Conservation (phyloP, 2,113 vertebrate genomes). For the Misgurnus mizolepis region DNA sequence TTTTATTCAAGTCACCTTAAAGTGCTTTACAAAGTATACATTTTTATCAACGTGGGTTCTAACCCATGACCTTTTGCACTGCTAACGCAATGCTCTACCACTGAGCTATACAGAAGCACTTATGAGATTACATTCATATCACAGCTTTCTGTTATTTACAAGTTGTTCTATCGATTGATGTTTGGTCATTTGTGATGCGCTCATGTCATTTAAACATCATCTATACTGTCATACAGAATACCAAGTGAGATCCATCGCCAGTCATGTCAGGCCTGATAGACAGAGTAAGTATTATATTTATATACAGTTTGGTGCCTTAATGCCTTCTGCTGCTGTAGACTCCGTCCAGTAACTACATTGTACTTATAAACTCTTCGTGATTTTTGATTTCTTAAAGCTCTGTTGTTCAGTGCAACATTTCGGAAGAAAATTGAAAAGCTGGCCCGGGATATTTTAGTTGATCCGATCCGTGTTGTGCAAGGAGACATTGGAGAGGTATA, state of each 20-base stretch:
- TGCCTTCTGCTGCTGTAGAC: not conserved
- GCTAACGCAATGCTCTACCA: too few relatives aligned
- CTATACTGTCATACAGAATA: conserved; percentile 79
- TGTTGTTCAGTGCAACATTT: conserved; percentile 97
- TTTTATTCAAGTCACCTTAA: too few relatives aligned
- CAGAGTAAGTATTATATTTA: conserved; percentile 84
- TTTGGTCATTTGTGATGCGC: not conserved
- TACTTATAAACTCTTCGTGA: not conserved
- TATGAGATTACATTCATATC: too few relatives aligned
- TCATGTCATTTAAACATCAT: not conserved
- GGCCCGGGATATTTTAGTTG: conserved; percentile 92
- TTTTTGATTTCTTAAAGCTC: conserved; percentile 73
- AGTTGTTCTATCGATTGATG: too few relatives aligned
- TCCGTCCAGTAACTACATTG: not conserved
- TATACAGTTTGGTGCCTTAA: not conserved
- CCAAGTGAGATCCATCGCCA: conserved; percentile 94
- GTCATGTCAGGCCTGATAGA: conserved; percentile 94
- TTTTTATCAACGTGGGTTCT: too few relatives aligned
- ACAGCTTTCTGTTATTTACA: not conserved
- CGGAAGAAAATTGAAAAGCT: conserved; percentile 97
- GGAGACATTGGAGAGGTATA: conserved; percentile 97
- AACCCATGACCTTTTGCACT: too few relatives aligned
- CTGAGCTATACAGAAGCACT: too few relatives aligned
- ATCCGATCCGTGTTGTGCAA: conserved; percentile 96
- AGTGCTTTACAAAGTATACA: too few relatives aligned